phyloP scores from a whole-genome alignment of 2,113 vertebrate genomes.

The Ptilonorhynchus violaceus region DNA sequence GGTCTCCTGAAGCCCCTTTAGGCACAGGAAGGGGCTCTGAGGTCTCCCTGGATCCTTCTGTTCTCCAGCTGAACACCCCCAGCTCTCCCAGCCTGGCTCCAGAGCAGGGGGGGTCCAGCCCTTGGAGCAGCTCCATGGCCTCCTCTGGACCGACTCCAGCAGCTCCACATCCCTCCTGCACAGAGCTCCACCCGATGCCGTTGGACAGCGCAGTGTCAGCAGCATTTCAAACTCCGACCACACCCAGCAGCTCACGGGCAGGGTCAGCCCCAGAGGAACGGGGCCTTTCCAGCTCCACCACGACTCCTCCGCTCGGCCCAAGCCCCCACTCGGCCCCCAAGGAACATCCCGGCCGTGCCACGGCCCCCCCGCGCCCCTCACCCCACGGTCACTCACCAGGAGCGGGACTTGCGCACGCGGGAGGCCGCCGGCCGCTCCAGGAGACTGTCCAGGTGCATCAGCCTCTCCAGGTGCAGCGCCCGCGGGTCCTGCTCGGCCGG shows the following conservation, averaged over 20 bases:
- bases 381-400: conserved; percentile 78
- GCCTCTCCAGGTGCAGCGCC: conserved; percentile 75
- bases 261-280: rapidly evolving
- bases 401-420: conserved; percentile 86
- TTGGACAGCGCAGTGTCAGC: neutral
- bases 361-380: rapidly evolving
- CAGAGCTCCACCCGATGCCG: neutral
- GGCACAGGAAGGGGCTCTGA: rapidly evolving
- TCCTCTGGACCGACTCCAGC: neutral
- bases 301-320: rapidly evolving
- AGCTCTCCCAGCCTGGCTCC: neutral
- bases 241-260: neutral
- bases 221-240: rapidly evolving
- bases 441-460: conserved; percentile 80
- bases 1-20: neutral
- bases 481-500: conserved; percentile 75
- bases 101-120: neutral
- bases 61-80: neutral
- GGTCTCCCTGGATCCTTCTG: neutral
- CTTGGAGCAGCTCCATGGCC: rapidly evolving
- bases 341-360: rapidly evolving
- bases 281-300: neutral
- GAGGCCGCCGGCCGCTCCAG: conserved; percentile 78
- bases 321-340: rapidly evolving
- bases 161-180: neutral